Conservation (phyloP, 2,113 vertebrate genomes). For the Pterocles orientalis region DNA sequence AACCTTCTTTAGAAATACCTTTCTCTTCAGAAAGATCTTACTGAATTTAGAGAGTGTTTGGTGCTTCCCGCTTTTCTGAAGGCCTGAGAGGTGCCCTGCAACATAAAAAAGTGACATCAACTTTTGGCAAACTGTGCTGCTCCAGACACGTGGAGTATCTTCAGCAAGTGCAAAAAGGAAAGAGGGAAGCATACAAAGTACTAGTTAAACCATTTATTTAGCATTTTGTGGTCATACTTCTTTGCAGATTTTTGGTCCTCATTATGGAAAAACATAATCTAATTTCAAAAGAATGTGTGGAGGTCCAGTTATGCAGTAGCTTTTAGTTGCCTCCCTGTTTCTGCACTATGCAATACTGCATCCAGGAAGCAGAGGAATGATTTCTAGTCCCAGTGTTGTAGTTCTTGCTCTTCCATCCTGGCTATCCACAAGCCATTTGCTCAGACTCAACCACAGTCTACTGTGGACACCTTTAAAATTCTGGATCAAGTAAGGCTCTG, state of each 20-base stretch:
- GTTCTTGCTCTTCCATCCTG: background rate
- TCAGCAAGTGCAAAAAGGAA: background rate
- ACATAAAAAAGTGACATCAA: background rate
- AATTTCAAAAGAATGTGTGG: background rate
- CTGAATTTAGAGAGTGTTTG: background rate
- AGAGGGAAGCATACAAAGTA: background rate
- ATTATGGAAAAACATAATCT: background rate
- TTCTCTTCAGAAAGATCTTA: background rate
- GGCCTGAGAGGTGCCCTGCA: background rate
- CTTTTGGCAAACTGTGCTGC: background rate
- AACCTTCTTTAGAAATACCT: background rate
- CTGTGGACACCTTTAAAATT: background rate
- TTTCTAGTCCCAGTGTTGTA: background rate
- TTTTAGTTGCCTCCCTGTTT: background rate
- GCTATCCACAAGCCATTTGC: background rate
- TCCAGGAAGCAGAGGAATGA: background rate
- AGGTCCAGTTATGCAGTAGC: background rate
- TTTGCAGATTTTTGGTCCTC: background rate
- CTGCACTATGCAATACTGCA: background rate
- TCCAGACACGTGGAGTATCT: background rate
- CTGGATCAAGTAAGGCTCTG: background rate
- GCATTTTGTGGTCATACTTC: background rate
- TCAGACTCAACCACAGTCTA: background rate
- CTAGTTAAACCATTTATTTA: background rate
- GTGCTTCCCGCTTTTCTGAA: background rate